phyloP scores from a whole-genome alignment of 2,888 invertebrate species.

The Ormyrus thymus region DNA sequence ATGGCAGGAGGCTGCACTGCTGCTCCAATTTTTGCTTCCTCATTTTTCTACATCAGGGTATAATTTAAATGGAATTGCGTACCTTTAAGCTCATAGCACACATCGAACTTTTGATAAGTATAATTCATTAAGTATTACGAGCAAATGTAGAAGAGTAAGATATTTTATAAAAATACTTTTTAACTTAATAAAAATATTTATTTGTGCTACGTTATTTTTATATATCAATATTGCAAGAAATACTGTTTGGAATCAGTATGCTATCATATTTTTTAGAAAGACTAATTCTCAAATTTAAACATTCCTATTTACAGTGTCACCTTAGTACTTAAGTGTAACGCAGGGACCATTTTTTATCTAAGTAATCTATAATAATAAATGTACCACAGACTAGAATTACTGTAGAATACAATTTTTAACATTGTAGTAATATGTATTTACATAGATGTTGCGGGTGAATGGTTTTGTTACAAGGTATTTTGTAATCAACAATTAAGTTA shows the following conservation, averaged over 20 bases:
- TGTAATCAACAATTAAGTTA: constrained; percentile 34
- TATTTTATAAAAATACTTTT: constrained; percentile 14
- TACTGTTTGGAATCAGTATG: too few species aligned
- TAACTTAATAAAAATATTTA: not conserved
- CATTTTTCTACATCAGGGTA: constrained; percentile 18
- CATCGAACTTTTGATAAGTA: constrained; percentile 21
- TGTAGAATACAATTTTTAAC: constrained; percentile 23
- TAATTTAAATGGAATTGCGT: constrained; percentile 26
- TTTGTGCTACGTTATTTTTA: constrained; percentile 1
- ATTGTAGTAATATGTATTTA: constrained; percentile 9
- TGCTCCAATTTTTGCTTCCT: too few species aligned
- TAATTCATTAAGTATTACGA: not conserved
- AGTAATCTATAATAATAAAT: constrained; percentile 22
- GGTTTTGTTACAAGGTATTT: constrained; percentile 50
- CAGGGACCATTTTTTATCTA: constrained; percentile 22
- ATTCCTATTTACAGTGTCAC: constrained; percentile 31
- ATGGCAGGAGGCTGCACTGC: too few species aligned
- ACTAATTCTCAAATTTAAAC: constrained; percentile 33
- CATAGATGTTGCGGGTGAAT: constrained; percentile 42
- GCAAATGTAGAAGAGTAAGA: not conserved
- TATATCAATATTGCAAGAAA: constrained; percentile 1
- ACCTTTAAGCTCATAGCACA: not conserved
- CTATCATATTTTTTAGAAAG: too few species aligned
- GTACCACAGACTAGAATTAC: constrained; percentile 43
- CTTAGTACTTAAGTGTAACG: constrained; percentile 39